A percentile compares a stretch with the other conserved stretches of the same genome.
Evolutionary conservation across 1,140 invertebrate species (phyloP).

Genomic region (Nasonia giraulti): DNA sequence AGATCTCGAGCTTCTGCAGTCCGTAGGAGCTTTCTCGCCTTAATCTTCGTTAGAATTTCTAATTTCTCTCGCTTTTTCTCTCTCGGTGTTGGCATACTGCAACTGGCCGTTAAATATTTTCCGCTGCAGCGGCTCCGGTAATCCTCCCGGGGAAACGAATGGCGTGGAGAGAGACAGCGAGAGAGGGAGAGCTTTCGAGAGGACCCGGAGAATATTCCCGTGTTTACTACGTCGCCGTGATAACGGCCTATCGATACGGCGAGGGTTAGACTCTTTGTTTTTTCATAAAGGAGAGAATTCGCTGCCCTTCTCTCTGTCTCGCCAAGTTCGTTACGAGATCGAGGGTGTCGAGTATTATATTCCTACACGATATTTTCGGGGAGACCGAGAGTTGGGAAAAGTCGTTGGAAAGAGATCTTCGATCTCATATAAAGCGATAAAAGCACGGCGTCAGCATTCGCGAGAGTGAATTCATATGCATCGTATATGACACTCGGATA

Average conservation of each 20-base stretch:
- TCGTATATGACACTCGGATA: background rate
- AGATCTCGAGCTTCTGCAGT: constrained; percentile 29
- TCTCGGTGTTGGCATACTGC: background rate
- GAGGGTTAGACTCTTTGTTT: background rate
- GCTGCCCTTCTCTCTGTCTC: no score
- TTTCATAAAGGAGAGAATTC: background rate
- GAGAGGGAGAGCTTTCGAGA: background rate
- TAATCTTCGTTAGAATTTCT: constrained; percentile 60
- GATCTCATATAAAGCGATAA: no score
- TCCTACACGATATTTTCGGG: background rate
- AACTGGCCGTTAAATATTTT: constrained; percentile 21
- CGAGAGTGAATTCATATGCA: no score
- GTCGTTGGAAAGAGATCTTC: background rate
- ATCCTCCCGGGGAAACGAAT: constrained; percentile 8
- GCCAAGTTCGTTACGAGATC: no score
- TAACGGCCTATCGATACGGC: constrained; percentile 12
- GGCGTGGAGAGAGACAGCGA: background rate
- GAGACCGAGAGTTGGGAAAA: background rate
- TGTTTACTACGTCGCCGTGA: constrained; percentile 31
- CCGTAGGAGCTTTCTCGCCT: constrained; percentile 24
- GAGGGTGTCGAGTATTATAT: no score
- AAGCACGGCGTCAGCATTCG: no score
- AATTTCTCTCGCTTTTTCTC: constrained; percentile 53
- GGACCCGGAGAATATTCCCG: constrained; percentile 9
- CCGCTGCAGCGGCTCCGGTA: background rate